phyloP scores from a whole-genome alignment of 2,888 invertebrate genomes.

The Conops quadrifasciatus region DNA sequence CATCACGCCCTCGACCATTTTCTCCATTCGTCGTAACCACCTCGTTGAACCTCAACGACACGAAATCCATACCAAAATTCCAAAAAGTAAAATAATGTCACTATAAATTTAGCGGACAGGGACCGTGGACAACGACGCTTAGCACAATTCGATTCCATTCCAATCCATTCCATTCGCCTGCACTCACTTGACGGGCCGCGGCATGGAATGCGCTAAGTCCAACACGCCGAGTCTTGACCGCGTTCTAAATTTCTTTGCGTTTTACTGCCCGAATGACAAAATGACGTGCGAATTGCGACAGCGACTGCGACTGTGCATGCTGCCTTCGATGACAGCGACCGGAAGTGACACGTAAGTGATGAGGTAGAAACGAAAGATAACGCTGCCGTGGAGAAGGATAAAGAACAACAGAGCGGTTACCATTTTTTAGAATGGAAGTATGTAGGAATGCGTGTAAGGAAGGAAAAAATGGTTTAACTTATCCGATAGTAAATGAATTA shows the following conservation, averaged over 20 bases:
- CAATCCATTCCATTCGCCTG: neutral
- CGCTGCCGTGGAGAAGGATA: too few relatives aligned
- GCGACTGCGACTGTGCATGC: conserved; percentile 7
- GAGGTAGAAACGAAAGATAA: neutral
- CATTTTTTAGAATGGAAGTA: too few relatives aligned
- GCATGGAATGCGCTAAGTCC: neutral
- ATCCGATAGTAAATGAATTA: neutral
- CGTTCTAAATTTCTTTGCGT: conserved; percentile 3
- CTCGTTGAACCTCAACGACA: too few relatives aligned
- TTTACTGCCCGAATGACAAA: neutral
- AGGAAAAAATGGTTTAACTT: neutral
- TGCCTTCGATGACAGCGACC: conserved; percentile 6
- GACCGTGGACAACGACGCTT: too few relatives aligned
- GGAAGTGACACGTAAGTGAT: conserved; percentile 21
- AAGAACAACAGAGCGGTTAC: too few relatives aligned
- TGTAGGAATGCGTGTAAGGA: too few relatives aligned
- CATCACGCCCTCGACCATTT: too few relatives aligned
- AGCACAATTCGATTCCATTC: too few relatives aligned
- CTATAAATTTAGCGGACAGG: conserved; percentile 31
- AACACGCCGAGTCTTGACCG: conserved; percentile 10
- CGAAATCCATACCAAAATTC: conserved; percentile 35
- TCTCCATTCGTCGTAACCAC: too few relatives aligned
- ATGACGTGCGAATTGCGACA: conserved; percentile 14
- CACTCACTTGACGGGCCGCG: conserved; percentile 2
- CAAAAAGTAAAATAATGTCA: conserved; percentile 38